Conservation (phyloP, 2,888 invertebrate genomes). For the Conistra vaccinii region DNA sequence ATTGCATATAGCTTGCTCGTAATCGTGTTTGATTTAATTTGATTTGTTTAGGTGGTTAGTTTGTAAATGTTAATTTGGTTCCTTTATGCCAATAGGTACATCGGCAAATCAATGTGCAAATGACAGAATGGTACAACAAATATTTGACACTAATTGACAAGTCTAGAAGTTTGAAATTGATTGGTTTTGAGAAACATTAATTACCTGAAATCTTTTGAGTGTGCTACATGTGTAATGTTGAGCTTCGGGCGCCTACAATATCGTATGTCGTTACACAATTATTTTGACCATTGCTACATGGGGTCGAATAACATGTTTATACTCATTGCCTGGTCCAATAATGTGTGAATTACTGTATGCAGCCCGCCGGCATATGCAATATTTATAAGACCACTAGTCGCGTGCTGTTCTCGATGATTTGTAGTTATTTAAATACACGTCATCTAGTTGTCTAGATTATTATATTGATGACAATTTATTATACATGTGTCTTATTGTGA, state of each 20-base stretch:
- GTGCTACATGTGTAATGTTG: constrained; percentile 13
- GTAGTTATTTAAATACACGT: constrained; percentile 54
- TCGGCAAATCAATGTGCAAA: constrained; percentile 24
- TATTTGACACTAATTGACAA: constrained; percentile 56
- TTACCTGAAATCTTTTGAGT: constrained; percentile 26
- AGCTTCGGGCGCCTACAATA: constrained; percentile 40
- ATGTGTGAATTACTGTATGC: constrained; percentile 69
- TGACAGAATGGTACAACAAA: constrained; percentile 12
- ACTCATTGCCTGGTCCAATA: constrained; percentile 73
- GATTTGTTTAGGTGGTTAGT: constrained; percentile 54
- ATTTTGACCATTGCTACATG: constrained; percentile 53
- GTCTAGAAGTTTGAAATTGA: constrained; percentile 43
- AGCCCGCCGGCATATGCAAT: constrained; percentile 56
- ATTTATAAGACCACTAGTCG: constrained; percentile 55
- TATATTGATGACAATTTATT: constrained; percentile 23
- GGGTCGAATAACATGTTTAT: constrained; percentile 52
- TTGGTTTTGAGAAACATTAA: constrained; percentile 44
- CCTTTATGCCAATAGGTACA: constrained; percentile 6
- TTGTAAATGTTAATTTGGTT: constrained; percentile 41
- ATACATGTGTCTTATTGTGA: not conserved
- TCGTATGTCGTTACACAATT: constrained; percentile 42
- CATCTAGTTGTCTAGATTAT: constrained; percentile 21
- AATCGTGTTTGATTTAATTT: constrained; percentile 63
- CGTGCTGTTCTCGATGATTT: constrained; percentile 42
- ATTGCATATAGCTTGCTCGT: constrained; percentile 53